Evolutionary conservation across 2,113 vertebrate genomes (phyloP), one percentile per base, ranked within the genome.

Genomic region (Lepisosteus osseus): DNA sequence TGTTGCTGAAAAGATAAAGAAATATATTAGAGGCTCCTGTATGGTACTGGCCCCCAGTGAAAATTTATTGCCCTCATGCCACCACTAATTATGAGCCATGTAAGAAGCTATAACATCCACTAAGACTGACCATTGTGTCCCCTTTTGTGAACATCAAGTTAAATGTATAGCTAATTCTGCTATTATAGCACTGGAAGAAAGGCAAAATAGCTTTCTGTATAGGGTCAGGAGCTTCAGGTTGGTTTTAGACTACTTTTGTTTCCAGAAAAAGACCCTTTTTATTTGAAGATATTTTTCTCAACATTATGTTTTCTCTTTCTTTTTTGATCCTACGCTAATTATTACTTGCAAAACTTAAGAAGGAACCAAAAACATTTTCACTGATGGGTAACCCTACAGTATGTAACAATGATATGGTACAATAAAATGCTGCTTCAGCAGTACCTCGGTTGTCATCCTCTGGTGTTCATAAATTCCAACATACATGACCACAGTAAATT

Each of bases 1-100:
- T 86, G 80, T 84, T 78, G 79, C 71, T 85, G 84, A 87, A 88
- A 85, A 91, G 89, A 93, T 90, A 91, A 86, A 87, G 81, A 90
- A 91, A 89, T 91, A 89, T 89, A 89, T 89, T 91, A 89, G 77
- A 29, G 68, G 11, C 72, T 74, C 74, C 78, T 80, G 70, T 82
- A 78, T 74, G 71, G 83, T 81, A 73, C 69, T 80, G 78, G 73
- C 84, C 84, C 65, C 76, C 77, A 80, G 78, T 87, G 83, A 92
- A 89, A 90, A 88, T 84, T 75, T 87, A 88, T 86, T 79, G 86
- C 80, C 88, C 83, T 80, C 75, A 68, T 77, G 79, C 84, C 77
- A 79, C 78, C 72, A 78, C 81, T 86, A 88, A 89, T 89, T 87
- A 65, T 82, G 80, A 75, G 66, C 69, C 71, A 62, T 79, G 61